Evolutionary conservation across 2,113 vertebrate genomes (phyloP).

Genomic region (Odontophorus gujanensis): DNA sequence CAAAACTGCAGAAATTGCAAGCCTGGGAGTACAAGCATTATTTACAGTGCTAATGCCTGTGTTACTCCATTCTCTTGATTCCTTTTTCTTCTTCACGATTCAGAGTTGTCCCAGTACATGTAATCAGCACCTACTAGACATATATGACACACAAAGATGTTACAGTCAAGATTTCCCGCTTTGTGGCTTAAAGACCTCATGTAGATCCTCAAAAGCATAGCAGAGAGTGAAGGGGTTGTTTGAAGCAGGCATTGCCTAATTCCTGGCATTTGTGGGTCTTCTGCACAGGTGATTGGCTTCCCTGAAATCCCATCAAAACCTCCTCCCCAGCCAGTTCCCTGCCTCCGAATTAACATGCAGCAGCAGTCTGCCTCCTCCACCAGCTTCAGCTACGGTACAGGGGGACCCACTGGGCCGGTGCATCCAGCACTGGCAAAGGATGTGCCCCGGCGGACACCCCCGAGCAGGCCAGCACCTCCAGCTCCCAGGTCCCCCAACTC

Average conservation of each 20-base stretch:
- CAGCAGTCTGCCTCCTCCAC: background rate
- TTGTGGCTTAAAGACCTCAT: background rate
- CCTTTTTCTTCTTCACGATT: background rate
- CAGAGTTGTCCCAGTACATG: background rate
- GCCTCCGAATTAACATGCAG: background rate
- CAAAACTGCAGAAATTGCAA: background rate
- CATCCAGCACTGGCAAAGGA: background rate
- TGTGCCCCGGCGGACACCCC: conserved; percentile 66
- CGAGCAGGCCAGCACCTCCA: conserved; percentile 78
- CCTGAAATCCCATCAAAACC: conserved; percentile 64
- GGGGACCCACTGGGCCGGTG: background rate
- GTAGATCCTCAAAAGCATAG: accelerated
- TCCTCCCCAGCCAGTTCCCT: conserved; percentile 61
- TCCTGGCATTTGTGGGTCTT: background rate
- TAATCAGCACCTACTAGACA: background rate
- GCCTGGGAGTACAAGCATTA: background rate
- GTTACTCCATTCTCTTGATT: background rate
- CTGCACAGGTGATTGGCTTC: conserved; percentile 60
- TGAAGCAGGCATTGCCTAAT: background rate
- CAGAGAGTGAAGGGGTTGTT: background rate
- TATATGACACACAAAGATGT: accelerated
- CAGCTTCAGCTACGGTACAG: background rate
- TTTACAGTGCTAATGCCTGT: accelerated
- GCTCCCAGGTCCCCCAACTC: conserved; percentile 63
- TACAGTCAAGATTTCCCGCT: background rate